A percentile compares a stretch with the other conserved stretches of the same genome.
Conservation (phyloP, 2,888 invertebrate species). For the Enoplolaimus lenunculus region DNA sequence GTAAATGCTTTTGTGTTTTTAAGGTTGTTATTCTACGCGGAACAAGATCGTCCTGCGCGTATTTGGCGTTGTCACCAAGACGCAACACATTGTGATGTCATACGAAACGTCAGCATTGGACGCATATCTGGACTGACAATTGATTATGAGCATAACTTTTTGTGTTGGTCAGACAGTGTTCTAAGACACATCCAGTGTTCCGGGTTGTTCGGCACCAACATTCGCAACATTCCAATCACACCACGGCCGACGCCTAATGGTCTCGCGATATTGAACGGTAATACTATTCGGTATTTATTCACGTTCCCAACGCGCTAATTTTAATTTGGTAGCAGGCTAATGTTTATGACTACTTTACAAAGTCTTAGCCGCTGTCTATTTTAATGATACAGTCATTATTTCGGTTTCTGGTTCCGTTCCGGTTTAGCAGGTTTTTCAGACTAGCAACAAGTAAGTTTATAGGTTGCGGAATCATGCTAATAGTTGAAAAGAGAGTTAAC, state of each 20-base stretch:
- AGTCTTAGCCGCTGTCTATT: too few species aligned
- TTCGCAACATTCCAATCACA: slow-evolving; percentile 70
- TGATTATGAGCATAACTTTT: slow-evolving; percentile 39
- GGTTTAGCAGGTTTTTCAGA: too few species aligned
- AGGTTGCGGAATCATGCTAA: too few species aligned
- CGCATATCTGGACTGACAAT: slow-evolving; percentile 44
- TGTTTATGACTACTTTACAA: too few species aligned
- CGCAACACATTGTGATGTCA: slow-evolving; percentile 68
- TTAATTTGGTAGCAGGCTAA: too few species aligned
- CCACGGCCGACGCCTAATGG: slow-evolving; percentile 77
- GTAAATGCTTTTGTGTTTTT: too few species aligned
- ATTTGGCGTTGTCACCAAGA: slow-evolving; percentile 82
- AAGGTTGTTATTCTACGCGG: slow-evolving; percentile 77
- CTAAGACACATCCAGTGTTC: slow-evolving; percentile 73
- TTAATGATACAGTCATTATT: too few species aligned
- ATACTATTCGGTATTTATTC: too few species aligned
- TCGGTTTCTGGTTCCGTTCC: too few species aligned
- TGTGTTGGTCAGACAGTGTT: slow-evolving; percentile 45
- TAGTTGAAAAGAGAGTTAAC: too few species aligned
- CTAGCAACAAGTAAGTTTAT: too few species aligned
- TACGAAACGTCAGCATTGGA: slow-evolving; percentile 74
- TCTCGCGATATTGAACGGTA: slow-evolving; percentile 56
- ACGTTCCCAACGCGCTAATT: too few species aligned
- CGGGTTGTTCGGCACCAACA: slow-evolving; percentile 73
- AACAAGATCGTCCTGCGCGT: slow-evolving; percentile 89